Conservation (phyloP, 2,113 vertebrate species). For the Suncus etruscus region DNA sequence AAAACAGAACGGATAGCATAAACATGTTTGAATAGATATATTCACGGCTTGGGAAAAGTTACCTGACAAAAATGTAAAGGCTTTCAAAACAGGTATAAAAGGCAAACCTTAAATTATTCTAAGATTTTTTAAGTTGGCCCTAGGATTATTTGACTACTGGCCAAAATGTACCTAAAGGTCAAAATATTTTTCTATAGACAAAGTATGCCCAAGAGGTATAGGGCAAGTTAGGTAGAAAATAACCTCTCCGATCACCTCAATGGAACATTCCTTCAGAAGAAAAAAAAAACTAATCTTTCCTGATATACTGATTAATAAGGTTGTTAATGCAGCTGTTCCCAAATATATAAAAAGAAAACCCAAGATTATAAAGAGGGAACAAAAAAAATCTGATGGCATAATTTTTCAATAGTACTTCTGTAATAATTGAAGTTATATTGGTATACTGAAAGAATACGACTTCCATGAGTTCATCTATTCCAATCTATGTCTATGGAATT, state of each 20-base stretch:
- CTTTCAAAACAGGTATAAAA: constrained; percentile 86
- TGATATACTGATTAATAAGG: constrained; percentile 76
- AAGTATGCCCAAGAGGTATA: constrained; percentile 84
- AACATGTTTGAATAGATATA: constrained; percentile 86
- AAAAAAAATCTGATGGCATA: constrained; percentile 78
- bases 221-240: constrained; percentile 84
- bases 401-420: constrained; percentile 48
- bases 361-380: constrained; percentile 79
- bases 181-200: constrained; percentile 83
- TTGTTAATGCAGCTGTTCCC: constrained; percentile 78
- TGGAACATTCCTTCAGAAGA: constrained; percentile 83
- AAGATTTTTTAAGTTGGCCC: constrained; percentile 83
- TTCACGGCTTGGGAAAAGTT: constrained; percentile 86
- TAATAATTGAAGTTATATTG: constrained; percentile 59
- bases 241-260: constrained; percentile 81
- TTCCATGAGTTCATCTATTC: constrained; percentile 75
- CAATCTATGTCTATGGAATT: constrained; percentile 77
- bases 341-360: constrained; percentile 83
- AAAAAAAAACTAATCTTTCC: constrained; percentile 81
- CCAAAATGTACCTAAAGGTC: constrained; percentile 85
- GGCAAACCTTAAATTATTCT: constrained; percentile 87
- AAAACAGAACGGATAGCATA: constrained; percentile 87
- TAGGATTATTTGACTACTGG: constrained; percentile 84
- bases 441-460: constrained; percentile 58
- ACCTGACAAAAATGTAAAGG: constrained; percentile 85